These are phyloP conservation scores for Drosophila testacea DNA, from an alignment of 2,888 invertebrate genomes.

Conservation along the genomic window DNA sequence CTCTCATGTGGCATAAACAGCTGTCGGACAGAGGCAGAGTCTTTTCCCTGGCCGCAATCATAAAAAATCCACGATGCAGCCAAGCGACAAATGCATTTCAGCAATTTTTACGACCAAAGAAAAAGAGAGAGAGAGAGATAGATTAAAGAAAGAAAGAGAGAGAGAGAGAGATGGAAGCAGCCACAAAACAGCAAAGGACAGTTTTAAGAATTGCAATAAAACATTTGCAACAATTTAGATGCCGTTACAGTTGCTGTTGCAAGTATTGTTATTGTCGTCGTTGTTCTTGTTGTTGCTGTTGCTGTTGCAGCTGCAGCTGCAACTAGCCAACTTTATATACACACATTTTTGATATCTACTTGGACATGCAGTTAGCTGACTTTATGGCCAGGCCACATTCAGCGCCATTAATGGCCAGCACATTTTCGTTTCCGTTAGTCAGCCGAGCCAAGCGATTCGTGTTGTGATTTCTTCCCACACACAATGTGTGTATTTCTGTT, in stretches of 20 bases:
- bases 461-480: constrained; percentile 55
- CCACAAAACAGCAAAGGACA: constrained; percentile 43
- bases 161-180: constrained; percentile 1
- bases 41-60: constrained; percentile 62
- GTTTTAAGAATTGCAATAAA: constrained; percentile 74
- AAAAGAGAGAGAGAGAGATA: neutral
- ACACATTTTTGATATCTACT: constrained; percentile 52
- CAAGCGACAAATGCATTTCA: constrained; percentile 78
- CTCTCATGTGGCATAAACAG: constrained; percentile 58
- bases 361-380: constrained; percentile 68
- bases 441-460: constrained; percentile 33
- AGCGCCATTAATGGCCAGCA: constrained; percentile 70
- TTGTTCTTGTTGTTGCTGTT: constrained; percentile 27
- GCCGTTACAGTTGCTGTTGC: constrained; percentile 46
- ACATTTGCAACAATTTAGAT: constrained; percentile 80
- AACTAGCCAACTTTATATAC: constrained; percentile 7
- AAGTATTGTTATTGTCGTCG: constrained; percentile 13
- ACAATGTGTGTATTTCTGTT: constrained; percentile 25
- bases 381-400: constrained; percentile 68
- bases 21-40: constrained; percentile 17
- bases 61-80: constrained; percentile 74
- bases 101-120: constrained; percentile 68
- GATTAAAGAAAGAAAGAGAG: neutral
- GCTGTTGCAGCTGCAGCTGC: constrained; percentile 10
- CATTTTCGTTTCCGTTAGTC: constrained; percentile 53